phyloP scores from a whole-genome alignment of 64 coral and sea anemone genomes.

The Platygyra sinensis region DNA sequence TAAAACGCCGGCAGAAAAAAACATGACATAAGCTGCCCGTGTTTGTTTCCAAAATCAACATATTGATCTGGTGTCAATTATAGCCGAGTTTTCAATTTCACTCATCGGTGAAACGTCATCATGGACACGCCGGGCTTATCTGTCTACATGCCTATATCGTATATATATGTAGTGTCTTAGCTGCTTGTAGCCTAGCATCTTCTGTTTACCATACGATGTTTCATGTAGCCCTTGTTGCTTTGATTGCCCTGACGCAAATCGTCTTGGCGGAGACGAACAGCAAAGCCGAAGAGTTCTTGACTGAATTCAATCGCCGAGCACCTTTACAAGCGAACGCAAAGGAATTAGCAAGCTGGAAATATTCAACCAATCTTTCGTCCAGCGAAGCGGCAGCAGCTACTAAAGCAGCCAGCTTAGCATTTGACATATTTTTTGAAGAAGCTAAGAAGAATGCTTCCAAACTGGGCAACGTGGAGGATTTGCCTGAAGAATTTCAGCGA shows the following conservation, averaged over 20 bases:
- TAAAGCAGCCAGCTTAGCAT: constrained; percentile 33
- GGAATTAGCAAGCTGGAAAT: constrained; percentile 30
- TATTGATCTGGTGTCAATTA: too few species aligned
- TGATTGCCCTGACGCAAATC: neutral
- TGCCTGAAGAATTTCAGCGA: constrained; percentile 60
- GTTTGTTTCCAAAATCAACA: too few species aligned
- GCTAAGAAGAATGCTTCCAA: constrained; percentile 46
- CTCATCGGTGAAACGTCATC: too few species aligned
- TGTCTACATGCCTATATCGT: neutral
- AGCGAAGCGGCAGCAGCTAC: constrained; percentile 7
- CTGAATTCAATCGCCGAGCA: constrained; percentile 32
- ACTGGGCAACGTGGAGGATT: constrained; percentile 38
- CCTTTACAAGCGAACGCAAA: neutral
- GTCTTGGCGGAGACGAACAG: neutral
- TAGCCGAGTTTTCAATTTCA: too few species aligned
- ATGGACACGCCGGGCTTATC: too few species aligned
- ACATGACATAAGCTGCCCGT: too few species aligned
- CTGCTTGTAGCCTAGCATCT: neutral
- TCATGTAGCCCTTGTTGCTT: neutral
- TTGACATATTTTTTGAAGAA: constrained; percentile 32
- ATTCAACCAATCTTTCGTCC: constrained; percentile 60
- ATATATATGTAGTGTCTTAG: too few species aligned
- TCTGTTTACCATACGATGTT: neutral
- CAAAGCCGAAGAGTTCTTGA: constrained; percentile 18
- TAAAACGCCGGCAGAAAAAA: too few species aligned